Evolutionary conservation across 2,888 invertebrate species (phyloP).

Genomic region (Dorcus hopei): DNA sequence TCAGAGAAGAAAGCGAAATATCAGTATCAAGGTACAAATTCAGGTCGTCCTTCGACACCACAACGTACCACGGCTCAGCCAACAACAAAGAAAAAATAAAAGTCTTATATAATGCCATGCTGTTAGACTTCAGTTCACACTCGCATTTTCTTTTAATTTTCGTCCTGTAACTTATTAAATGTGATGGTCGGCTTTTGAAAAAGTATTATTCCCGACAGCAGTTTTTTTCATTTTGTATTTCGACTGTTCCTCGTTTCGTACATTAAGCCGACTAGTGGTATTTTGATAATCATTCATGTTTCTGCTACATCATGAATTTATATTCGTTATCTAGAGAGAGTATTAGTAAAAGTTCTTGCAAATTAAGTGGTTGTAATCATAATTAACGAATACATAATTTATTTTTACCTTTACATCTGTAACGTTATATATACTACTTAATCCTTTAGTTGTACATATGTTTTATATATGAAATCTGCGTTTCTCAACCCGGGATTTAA

Average conservation of each 20-base stretch:
- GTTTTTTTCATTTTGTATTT: slow-evolving; percentile 1
- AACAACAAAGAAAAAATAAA: slow-evolving; percentile 67
- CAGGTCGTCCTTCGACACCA: slow-evolving; percentile 81
- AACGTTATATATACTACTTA: no score
- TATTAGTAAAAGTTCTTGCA: no score
- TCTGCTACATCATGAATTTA: no score
- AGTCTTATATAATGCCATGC: background rate
- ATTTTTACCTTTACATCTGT: no score
- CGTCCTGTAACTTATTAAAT: slow-evolving; percentile 21
- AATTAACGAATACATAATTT: no score
- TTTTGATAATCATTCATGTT: no score
- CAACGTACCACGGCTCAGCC: slow-evolving; percentile 62
- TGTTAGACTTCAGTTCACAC: background rate
- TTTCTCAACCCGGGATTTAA: no score
- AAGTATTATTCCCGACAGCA: slow-evolving; percentile 26
- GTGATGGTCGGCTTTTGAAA: slow-evolving; percentile 20
- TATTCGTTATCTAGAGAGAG: no score
- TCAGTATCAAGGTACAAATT: slow-evolving; percentile 88
- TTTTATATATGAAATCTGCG: no score
- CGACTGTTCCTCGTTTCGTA: background rate
- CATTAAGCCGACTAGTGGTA: no score
- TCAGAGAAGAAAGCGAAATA: slow-evolving; percentile 99
- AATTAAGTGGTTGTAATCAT: no score
- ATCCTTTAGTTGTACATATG: no score
- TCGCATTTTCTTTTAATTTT: slow-evolving; percentile 20